Evolutionary conservation across 2,888 invertebrate species (phyloP).

Genomic region (Apeira syringaria): DNA sequence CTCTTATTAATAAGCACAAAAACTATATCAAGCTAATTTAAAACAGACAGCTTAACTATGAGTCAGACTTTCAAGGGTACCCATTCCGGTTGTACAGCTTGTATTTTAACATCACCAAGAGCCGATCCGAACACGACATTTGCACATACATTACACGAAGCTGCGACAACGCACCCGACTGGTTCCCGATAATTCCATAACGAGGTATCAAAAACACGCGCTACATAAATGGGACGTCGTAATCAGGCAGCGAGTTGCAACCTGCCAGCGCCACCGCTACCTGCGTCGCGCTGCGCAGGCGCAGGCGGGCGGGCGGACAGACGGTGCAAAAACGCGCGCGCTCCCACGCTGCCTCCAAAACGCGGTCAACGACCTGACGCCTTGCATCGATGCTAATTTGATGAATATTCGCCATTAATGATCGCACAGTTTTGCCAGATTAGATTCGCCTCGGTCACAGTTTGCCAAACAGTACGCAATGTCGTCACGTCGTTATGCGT

Average conservation of each 20-base stretch:
- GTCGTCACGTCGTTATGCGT: neutral
- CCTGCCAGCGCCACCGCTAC: conserved; percentile 31
- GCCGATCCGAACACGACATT: neutral
- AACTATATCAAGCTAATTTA: too few relatives aligned
- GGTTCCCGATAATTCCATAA: conserved; percentile 22
- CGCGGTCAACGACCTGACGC: conserved; percentile 53
- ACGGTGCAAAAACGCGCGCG: conserved; percentile 67
- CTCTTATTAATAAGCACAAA: too few relatives aligned
- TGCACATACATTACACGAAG: neutral
- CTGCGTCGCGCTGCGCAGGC: conserved; percentile 32
- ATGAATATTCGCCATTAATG: conserved; percentile 52
- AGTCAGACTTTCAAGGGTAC: conserved; percentile 1
- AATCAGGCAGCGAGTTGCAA: conserved; percentile 35
- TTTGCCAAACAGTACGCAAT: neutral
- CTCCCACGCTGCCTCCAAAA: conserved; percentile 61
- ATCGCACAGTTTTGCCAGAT: conserved; percentile 21
- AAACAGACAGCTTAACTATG: neutral
- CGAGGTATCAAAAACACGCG: conserved; percentile 24
- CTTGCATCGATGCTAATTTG: conserved; percentile 73
- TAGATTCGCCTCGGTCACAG: conserved; percentile 10
- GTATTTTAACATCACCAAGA: neutral
- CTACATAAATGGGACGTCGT: conserved; percentile 29
- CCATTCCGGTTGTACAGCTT: neutral
- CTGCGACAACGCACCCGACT: conserved; percentile 18
- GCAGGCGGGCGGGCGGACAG: too few relatives aligned